These are phyloP conservation scores for Myiothlypis chrysogaster DNA, from an alignment of 2,797 vertebrate genomes.

Conservation along the genomic window DNA sequence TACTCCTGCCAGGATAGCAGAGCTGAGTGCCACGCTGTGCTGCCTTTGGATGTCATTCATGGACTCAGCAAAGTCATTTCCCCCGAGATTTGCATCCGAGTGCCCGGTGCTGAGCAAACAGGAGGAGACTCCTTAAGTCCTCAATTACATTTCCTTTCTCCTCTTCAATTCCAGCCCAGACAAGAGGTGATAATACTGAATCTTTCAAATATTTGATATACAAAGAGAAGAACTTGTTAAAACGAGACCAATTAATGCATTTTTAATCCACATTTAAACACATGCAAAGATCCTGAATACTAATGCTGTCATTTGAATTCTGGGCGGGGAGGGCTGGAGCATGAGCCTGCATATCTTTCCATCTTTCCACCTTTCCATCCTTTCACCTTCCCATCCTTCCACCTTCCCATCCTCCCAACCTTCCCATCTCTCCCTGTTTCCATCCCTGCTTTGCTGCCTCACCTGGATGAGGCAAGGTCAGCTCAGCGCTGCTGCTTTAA, in stretches of 20 bases:
- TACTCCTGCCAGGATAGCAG: neutral
- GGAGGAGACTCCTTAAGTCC: constrained; percentile 43
- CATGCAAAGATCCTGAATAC: constrained; percentile 58
- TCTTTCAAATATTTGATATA: constrained; percentile 72
- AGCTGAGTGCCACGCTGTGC: neutral
- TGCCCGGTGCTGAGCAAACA: constrained; percentile 12
- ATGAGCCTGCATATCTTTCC: constrained; percentile 20
- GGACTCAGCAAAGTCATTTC: constrained; percentile 42
- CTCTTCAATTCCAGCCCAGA: constrained; percentile 48
- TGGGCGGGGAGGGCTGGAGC: neutral
- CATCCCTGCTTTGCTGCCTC: neutral
- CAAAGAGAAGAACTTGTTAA: constrained; percentile 66
- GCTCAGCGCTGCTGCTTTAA: neutral
- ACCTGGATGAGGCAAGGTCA: neutral
- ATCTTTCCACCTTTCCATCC: neutral
- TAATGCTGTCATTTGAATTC: constrained; percentile 57
- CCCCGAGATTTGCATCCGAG: neutral
- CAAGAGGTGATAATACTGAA: constrained; percentile 57
- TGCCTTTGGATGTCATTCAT: neutral
- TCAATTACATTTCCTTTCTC: constrained; percentile 58
- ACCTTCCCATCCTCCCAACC: neutral
- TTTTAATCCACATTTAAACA: constrained; percentile 70
- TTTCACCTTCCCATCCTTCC: neutral
- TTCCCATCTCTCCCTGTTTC: neutral
- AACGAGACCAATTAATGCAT: constrained; percentile 70